phyloP scores from a whole-genome alignment of 2,113 vertebrate genomes.

The Podiceps cristatus region DNA sequence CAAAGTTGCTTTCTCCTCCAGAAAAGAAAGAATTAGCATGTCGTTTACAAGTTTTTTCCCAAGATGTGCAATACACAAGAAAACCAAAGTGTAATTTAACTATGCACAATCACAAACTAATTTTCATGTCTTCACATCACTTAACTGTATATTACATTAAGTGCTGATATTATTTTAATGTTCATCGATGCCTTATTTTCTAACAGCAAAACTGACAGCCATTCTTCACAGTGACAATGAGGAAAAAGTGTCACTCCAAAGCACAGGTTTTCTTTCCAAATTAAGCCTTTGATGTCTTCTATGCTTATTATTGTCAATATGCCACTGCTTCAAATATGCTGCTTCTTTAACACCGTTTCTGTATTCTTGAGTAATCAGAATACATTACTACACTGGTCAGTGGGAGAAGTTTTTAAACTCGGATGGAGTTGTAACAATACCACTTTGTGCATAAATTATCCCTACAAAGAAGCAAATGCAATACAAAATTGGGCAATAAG shows the following conservation, averaged over 20 bases:
- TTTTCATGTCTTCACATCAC: constrained; percentile 51
- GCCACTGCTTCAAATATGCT: background rate
- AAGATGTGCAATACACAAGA: background rate
- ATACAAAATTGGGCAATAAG: background rate
- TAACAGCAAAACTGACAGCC: constrained; percentile 29
- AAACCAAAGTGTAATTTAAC: constrained; percentile 53
- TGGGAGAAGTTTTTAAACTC: background rate
- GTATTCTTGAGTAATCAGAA: background rate
- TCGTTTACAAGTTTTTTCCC: constrained; percentile 6
- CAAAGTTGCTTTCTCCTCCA: background rate
- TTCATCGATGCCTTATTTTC: background rate
- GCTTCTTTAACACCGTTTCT: background rate
- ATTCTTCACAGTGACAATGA: constrained; percentile 9
- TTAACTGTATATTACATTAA: constrained; percentile 27
- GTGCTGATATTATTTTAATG: constrained; percentile 51
- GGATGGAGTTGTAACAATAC: background rate
- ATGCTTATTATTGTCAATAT: background rate
- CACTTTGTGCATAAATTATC: background rate
- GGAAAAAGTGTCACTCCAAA: background rate
- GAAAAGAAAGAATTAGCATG: constrained; percentile 4
- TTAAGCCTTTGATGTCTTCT: constrained; percentile 2
- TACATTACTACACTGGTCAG: background rate
- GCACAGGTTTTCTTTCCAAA: constrained; percentile 17
- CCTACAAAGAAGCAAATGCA: background rate
- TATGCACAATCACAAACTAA: background rate